phyloP scores from a whole-genome alignment of 2,113 vertebrate genomes.

The Labeo rohita region DNA sequence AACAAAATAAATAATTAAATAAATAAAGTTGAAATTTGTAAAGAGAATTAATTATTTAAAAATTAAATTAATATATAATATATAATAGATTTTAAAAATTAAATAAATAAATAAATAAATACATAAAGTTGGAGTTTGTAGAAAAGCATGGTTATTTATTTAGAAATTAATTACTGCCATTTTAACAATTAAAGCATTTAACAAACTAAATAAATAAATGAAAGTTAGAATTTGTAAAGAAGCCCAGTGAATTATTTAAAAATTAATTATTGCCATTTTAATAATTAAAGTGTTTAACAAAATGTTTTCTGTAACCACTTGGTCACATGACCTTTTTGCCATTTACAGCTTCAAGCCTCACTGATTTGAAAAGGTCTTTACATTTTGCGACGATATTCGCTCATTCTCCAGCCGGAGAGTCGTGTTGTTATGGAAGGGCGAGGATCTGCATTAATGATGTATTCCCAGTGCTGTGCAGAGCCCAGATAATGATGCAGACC shows the following conservation, averaged over 20 bases:
- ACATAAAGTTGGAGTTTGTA: not conserved
- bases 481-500: slow-evolving; percentile 46
- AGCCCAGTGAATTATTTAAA: not conserved
- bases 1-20: too few species aligned
- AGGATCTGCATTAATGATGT: slow-evolving; percentile 52
- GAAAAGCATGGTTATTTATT: not conserved
- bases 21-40: too few species aligned
- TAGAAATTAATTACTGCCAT: not conserved
- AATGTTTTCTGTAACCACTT: not conserved
- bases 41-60: too few species aligned
- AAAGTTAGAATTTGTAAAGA: too few species aligned
- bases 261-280: not conserved
- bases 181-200: too few species aligned
- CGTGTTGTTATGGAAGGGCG: slow-evolving; percentile 66
- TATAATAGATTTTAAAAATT: too few species aligned
- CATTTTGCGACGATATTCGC: not conserved
- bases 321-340: not conserved
- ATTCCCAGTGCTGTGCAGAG: slow-evolving; percentile 56
- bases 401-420: slow-evolving; percentile 50
- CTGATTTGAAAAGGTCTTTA: not conserved
- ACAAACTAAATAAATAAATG: too few species aligned
- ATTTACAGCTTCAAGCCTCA: not conserved
- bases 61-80: too few species aligned
- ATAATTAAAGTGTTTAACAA: not conserved
- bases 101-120: too few species aligned